A percentile compares a stretch with the other conserved stretches of the same genome.
Evolutionary conservation across 1,140 invertebrate species (phyloP).

Genomic region (Lordiphosa clarofinis): DNA sequence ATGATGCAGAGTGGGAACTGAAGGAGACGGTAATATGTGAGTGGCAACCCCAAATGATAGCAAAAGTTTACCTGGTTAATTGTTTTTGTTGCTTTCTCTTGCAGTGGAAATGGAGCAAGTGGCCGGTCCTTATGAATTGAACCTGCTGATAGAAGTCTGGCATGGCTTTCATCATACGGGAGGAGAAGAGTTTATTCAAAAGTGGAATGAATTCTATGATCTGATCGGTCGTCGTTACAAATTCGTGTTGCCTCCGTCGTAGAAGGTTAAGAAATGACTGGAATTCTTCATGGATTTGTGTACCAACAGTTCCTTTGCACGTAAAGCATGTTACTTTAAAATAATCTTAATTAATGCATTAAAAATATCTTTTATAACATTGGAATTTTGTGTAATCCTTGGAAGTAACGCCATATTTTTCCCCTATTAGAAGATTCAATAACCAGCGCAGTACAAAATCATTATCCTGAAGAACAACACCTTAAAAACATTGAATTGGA

Average conservation of each 20-base stretch:
- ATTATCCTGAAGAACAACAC: no score
- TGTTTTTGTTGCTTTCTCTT: background rate
- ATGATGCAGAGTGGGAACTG: conserved; percentile 5
- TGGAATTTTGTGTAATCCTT: no score
- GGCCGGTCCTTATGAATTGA: background rate
- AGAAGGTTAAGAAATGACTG: background rate
- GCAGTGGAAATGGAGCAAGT: background rate
- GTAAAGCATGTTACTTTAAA: no score
- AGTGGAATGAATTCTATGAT: background rate
- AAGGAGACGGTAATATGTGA: conserved; percentile 2
- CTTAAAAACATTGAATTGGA: no score
- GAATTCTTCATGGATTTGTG: no score
- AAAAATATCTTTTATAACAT: no score
- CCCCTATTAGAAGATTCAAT: no score
- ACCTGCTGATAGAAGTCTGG: background rate
- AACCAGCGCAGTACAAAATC: no score
- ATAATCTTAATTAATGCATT: no score
- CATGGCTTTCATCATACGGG: background rate
- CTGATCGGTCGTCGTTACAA: background rate
- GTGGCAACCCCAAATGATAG: background rate
- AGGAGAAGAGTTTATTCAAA: background rate
- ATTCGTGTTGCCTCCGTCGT: background rate
- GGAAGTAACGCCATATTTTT: no score
- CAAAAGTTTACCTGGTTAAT: background rate
- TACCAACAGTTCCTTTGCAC: no score